Evolutionary conservation across 2,797 vertebrate genomes (phyloP), one percentile per base, ranked within the genome.

Genomic region (Epinephelus awoara): DNA sequence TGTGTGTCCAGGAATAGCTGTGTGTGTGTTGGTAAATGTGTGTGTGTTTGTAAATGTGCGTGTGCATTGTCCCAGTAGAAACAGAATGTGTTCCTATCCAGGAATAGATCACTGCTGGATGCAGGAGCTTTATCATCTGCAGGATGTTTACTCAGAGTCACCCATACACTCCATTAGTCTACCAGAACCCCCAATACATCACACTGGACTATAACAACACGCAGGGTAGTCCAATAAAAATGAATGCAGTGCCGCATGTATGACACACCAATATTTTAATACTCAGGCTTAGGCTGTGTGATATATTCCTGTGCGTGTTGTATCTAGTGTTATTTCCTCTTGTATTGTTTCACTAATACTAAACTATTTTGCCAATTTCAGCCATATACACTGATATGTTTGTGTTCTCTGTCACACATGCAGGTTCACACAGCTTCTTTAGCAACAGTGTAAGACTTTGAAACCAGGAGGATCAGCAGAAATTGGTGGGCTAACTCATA

Each of bases 101-200:
- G 64, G 73, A 92, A 92, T 92, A 92, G 87, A 93, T 91, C 86
- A 82, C 82, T 75, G 77, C 71, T 88, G 78, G 85, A 80, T 84
- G 51, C 82, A 74, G 88, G 79, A 89, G 88, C 85, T 92, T 91
- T 83, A 91, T 94, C 89, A 91, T 89, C 79, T 84, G 78, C 80
- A 58, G 76, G 80, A 90, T 91, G 88, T 91, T 93, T 89, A 91
- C 89, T 89, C 90, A 79, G 73, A 82, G 82, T 85, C 46, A 72
- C 84, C 89, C 55, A 72, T 83, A 85, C 81, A 85, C 85, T 86
- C 79, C 57, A 92, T 93, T 91, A 90, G 88, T 93, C 80, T 87
- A 73, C 70, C 80, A 73, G 87, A 89, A 82, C 72, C 81, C 67
- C 47, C 55, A 78, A 92, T 92, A 75, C 78, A 89, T 92, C 88